These are phyloP conservation scores for Numida meleagris DNA, from an alignment of 2,113 vertebrate genomes.

Conservation along the genomic window DNA sequence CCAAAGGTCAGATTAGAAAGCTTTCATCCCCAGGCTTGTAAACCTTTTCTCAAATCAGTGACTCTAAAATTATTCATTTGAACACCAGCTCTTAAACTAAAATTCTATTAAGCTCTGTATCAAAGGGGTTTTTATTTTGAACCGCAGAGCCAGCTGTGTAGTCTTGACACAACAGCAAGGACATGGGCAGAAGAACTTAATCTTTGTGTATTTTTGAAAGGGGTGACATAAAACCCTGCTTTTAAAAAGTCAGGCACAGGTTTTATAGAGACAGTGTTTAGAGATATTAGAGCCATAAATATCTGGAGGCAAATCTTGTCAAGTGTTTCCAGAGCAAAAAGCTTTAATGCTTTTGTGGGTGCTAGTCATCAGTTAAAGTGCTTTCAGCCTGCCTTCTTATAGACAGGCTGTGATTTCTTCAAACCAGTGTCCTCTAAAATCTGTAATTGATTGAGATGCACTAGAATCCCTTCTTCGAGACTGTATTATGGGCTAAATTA, in stretches of 20 bases:
- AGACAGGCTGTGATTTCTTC: not conserved
- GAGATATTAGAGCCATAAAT: not conserved
- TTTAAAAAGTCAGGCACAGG: not conserved
- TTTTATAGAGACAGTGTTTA: not conserved
- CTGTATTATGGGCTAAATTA: not conserved
- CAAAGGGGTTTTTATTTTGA: not conserved
- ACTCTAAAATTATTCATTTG: constrained; percentile 57
- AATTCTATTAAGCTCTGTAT: constrained; percentile 34
- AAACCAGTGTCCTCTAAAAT: not conserved
- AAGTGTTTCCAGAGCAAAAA: not conserved
- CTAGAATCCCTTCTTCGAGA: not conserved
- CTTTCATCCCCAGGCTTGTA: constrained; percentile 48
- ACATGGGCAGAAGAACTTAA: not conserved
- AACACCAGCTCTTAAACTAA: constrained; percentile 40
- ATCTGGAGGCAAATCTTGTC: not conserved
- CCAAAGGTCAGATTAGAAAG: constrained; percentile 65
- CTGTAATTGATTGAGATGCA: not conserved
- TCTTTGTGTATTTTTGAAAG: not conserved
- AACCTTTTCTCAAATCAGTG: constrained; percentile 63
- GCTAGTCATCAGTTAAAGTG: constrained; percentile 5
- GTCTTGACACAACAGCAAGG: not conserved
- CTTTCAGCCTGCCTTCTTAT: not conserved
- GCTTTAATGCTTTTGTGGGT: constrained; percentile 24
- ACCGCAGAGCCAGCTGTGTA: not conserved
- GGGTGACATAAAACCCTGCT: not conserved